Conservation (phyloP, 2,797 vertebrate genomes). For the Fratercula arctica region DNA sequence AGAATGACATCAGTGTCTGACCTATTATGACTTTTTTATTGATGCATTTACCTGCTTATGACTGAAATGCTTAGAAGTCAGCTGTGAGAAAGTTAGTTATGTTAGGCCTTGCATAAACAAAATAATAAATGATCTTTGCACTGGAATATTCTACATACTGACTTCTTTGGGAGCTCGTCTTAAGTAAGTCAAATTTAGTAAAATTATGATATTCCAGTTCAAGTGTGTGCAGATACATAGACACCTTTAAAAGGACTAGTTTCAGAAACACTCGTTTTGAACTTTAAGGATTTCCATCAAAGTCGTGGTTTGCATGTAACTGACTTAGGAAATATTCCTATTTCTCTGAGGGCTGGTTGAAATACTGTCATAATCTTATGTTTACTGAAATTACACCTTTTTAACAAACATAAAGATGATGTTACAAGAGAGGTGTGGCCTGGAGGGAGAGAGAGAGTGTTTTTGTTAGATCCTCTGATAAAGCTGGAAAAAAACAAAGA, state of each 20-base stretch:
- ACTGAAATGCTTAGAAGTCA: neutral
- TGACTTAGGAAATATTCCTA: neutral
- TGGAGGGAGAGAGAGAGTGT: neutral
- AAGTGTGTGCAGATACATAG: neutral
- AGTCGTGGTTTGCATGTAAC: neutral
- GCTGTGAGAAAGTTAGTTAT: neutral
- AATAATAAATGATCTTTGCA: neutral
- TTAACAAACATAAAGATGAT: neutral
- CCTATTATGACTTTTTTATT: neutral
- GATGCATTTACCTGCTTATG: neutral
- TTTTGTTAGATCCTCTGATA: neutral
- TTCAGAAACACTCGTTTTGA: neutral
- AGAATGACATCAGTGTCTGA: neutral
- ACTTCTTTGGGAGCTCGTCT: neutral
- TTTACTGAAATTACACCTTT: neutral
- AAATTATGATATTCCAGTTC: neutral
- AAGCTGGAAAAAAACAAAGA: neutral
- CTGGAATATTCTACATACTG: neutral
- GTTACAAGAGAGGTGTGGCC: neutral
- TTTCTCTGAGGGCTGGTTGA: neutral
- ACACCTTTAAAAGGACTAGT: neutral
- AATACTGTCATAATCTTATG: neutral
- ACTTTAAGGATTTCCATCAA: neutral
- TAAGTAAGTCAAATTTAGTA: neutral
- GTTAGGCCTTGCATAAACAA: neutral